These are phyloP conservation scores for Cyclina sinensis DNA, from an alignment of 1,140 invertebrate genomes.

Conservation along the genomic window DNA sequence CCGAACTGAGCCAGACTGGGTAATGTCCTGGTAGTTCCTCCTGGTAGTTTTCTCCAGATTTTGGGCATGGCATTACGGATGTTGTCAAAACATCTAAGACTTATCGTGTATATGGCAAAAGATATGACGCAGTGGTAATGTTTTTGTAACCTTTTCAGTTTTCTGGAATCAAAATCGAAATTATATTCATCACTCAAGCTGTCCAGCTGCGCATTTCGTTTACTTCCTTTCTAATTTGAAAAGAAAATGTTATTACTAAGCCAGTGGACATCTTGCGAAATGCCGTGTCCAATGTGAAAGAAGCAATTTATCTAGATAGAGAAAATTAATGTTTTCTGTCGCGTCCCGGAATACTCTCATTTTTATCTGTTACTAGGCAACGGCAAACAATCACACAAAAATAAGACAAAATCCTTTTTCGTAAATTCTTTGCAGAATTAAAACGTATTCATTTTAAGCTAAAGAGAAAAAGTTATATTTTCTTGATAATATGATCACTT, in stretches of 20 bases:
- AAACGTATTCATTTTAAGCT: too few relatives aligned
- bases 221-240: constrained; percentile 63
- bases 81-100: too few relatives aligned
- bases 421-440: neutral
- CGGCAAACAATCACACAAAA: constrained; percentile 25
- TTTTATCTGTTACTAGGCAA: constrained; percentile 65
- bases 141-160: neutral
- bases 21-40: too few relatives aligned
- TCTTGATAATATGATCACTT: too few relatives aligned
- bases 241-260: constrained; percentile 68
- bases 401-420: neutral
- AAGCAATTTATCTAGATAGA: constrained; percentile 63
- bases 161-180: constrained; percentile 11
- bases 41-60: too few relatives aligned
- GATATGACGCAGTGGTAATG: neutral
- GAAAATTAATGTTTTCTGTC: constrained; percentile 62
- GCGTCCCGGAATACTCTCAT: constrained; percentile 39
- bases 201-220: constrained; percentile 14
- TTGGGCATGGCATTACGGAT: too few relatives aligned
- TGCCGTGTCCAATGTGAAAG: constrained; percentile 60
- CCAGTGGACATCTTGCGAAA: constrained; percentile 53
- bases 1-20: too few relatives aligned
- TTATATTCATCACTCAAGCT: constrained; percentile 29
- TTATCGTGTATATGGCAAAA: too few relatives aligned
- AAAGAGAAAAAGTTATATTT: too few relatives aligned